A percentile compares a stretch with the other conserved stretches of the same genome.
phyloP scores from a whole-genome alignment of 2,888 invertebrate species.

The Andrena dorsata region DNA sequence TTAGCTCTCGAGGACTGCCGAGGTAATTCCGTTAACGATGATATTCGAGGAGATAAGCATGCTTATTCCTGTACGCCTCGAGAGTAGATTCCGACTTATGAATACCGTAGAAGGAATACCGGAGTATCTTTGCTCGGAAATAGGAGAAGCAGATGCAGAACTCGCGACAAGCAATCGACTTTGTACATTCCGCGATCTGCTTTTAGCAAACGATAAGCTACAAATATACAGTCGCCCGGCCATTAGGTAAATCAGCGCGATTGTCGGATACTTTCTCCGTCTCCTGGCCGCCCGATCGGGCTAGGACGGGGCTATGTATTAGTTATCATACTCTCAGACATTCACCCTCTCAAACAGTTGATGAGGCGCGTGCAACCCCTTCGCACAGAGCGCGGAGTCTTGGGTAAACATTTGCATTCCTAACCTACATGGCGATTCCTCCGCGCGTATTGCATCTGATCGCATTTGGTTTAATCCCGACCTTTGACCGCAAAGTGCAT shows the following conservation, averaged over 20 bases:
- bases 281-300: slow-evolving; percentile 52
- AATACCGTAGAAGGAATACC: slow-evolving; percentile 29
- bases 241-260: slow-evolving; percentile 7
- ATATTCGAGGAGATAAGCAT: slow-evolving; percentile 54
- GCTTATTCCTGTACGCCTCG: slow-evolving; percentile 49
- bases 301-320: slow-evolving; percentile 65
- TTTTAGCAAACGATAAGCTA: not conserved
- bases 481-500: slow-evolving; percentile 62
- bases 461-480: slow-evolving; percentile 70
- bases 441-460: slow-evolving; percentile 67
- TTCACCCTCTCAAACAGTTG: slow-evolving; percentile 65
- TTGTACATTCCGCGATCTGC: not conserved
- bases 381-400: slow-evolving; percentile 56
- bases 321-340: slow-evolving; percentile 73
- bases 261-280: slow-evolving; percentile 21
- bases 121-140: slow-evolving; percentile 9
- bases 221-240: not conserved
- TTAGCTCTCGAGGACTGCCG: slow-evolving; percentile 43
- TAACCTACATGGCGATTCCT: slow-evolving; percentile 64
- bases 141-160: not conserved
- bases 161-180: not conserved
- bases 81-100: slow-evolving; percentile 51
- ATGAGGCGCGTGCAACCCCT: slow-evolving; percentile 58
- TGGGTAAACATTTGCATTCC: slow-evolving; percentile 73
- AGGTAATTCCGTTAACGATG: slow-evolving; percentile 50